phyloP scores from a whole-genome alignment of 2,113 vertebrate genomes.

The Connochaetes taurinus region DNA sequence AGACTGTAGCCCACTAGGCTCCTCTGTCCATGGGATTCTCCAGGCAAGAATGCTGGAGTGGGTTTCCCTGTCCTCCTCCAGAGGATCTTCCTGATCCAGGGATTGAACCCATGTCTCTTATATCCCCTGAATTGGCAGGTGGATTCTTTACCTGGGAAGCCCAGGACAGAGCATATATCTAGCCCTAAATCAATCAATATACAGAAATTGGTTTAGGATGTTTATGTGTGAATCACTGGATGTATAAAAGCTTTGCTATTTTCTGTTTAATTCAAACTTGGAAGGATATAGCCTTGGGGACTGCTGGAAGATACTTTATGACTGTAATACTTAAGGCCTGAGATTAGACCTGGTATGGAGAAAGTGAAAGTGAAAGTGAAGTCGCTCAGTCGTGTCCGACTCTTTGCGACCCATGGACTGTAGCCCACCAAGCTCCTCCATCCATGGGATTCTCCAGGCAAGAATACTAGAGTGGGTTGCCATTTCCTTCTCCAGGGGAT shows the following conservation, averaged over 20 bases:
- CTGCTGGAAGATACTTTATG: not conserved
- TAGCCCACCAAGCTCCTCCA: no score
- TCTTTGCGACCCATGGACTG: no score
- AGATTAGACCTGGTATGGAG: not conserved
- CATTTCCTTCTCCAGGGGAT: no score
- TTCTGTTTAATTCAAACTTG: not conserved
- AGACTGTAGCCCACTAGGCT: not conserved
- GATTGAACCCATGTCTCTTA: not conserved
- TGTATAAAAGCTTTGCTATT: not conserved
- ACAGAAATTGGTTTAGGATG: not conserved
- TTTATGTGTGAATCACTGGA: not conserved
- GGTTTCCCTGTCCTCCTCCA: not conserved
- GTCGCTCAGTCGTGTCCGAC: no score
- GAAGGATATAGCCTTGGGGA: not conserved
- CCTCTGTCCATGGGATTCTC: not conserved
- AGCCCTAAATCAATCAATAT: not conserved
- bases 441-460: no score
- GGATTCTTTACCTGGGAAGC: not conserved
- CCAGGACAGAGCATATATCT: not conserved
- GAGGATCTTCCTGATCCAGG: not conserved
- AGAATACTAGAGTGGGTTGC: no score
- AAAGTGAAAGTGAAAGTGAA: not conserved
- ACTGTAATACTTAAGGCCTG: not conserved
- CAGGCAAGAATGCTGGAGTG: not conserved
- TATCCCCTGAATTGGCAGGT: not conserved